phyloP scores from a whole-genome alignment of 1,140 invertebrate genomes.

The Leptoteleia sp. region DNA sequence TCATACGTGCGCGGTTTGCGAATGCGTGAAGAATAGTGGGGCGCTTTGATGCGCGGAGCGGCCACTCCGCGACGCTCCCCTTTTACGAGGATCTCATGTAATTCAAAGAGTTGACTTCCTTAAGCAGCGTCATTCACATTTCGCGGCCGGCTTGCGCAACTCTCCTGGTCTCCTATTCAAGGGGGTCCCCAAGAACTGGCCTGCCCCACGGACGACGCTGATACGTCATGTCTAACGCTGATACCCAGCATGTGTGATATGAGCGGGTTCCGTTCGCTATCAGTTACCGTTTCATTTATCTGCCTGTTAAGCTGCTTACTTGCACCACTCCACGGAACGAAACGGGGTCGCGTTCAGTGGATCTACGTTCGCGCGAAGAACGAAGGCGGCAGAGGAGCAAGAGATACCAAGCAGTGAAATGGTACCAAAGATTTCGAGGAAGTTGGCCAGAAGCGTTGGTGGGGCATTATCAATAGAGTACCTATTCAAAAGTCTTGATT shows the following conservation, averaged over 20 bases:
- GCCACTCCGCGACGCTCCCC: slow-evolving; percentile 81
- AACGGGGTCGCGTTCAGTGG: too few species aligned
- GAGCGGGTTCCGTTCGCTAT: not conserved
- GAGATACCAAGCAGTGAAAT: too few species aligned
- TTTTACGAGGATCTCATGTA: slow-evolving; percentile 77
- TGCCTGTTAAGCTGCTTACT: not conserved
- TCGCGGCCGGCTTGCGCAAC: slow-evolving; percentile 32
- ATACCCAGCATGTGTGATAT: slow-evolving; percentile 5
- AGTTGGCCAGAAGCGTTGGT: too few species aligned
- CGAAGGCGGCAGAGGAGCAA: too few species aligned
- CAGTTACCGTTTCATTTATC: slow-evolving; percentile 1
- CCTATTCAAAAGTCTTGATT: too few species aligned
- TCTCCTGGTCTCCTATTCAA: slow-evolving; percentile 69
- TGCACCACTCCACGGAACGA: too few species aligned
- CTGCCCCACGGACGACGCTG: slow-evolving; percentile 75
- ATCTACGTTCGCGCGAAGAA: too few species aligned
- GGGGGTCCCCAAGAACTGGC: slow-evolving; percentile 80
- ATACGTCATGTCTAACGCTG: slow-evolving; percentile 59
- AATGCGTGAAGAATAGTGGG: slow-evolving; percentile 76
- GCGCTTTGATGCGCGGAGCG: slow-evolving; percentile 80
- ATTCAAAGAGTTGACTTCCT: slow-evolving; percentile 57
- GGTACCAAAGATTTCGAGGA: too few species aligned
- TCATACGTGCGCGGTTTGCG: slow-evolving; percentile 71
- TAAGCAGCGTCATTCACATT: slow-evolving; percentile 48
- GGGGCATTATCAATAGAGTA: too few species aligned